Evolutionary conservation across 2,797 vertebrate genomes (phyloP), one percentile per base, ranked within the genome.

Genomic region (Helarctos malayanus): DNA sequence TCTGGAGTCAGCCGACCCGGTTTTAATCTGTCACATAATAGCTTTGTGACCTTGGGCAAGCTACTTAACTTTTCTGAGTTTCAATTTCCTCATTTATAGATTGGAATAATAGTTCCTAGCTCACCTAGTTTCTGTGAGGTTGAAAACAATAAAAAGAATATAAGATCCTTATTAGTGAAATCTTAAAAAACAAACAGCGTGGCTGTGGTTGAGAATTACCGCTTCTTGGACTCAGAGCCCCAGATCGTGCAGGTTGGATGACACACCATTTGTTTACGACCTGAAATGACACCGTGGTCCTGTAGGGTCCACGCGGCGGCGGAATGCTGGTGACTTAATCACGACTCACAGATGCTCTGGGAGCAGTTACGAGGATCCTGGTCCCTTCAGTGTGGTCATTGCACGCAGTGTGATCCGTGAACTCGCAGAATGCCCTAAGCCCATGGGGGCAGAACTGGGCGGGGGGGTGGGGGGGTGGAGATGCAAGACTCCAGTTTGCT

Each of bases 31-130:
- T 78, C 76, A 71, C 78, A 1, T 73, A 45, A 59, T 56, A 47
- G 84, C 78, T 63, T 27, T 71, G 71, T 94, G 94, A 69, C 95
- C 93, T 71, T 65, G 83, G 98, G 78, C 94, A 88, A 89, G 65
- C 23, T 45, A 21, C 61, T 95, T 78, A 35, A 65, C 87, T 88
- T 87, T 78, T 81, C 92, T 78, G 45, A 29, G 69, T 91, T 91
- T 83, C 84, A 68, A 0, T 92, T 85, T 95, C 90, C 78, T 41
- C 65, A 29, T 81, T 93, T 95, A 75, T 92, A 87, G n/a, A 83
- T 85, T 89, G 75, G 54, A 95, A 56, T 85, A 73, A 57, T 63
- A 80, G 45, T 91, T 92, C 59, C 57, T 80, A 54, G 94, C 61
- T 94, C 59, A 89, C 63, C 49, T 89, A 54, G 71, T 41, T 88